Percentiles rank a stretch among this genome's conserved stretches.
phyloP scores from a whole-genome alignment of 1,140 invertebrate genomes.

The Hyles euphorbiae region DNA sequence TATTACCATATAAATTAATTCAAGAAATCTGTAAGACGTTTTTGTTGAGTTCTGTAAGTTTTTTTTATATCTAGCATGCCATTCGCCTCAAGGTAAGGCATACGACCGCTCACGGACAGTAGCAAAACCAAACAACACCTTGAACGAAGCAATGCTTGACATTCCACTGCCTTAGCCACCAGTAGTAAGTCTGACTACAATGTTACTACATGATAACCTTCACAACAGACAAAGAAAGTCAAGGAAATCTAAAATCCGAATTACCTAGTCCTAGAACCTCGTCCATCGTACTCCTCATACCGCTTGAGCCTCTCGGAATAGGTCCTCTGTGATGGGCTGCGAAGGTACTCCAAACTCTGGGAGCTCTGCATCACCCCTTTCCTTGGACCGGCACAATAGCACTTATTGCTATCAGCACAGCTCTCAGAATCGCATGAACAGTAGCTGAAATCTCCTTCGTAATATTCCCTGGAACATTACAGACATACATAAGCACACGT shows the following conservation, averaged over 20 bases:
- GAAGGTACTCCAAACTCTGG: constrained; percentile 77
- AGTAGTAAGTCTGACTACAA: too few species aligned
- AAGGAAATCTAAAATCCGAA: constrained; percentile 1
- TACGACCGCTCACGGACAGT: too few species aligned
- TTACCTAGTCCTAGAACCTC: constrained; percentile 40
- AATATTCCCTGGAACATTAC: constrained; percentile 58
- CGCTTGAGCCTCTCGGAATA: constrained; percentile 64
- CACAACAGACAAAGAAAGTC: too few species aligned
- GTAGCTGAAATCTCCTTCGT: constrained; percentile 71
- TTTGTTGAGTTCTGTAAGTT: too few species aligned
- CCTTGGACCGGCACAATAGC: constrained; percentile 83
- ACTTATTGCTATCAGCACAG: constrained; percentile 91
- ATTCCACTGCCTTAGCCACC: too few species aligned
- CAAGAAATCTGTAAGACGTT: too few species aligned
- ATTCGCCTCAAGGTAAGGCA: too few species aligned
- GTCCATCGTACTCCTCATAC: constrained; percentile 49
- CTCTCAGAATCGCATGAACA: constrained; percentile 90
- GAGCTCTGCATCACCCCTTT: constrained; percentile 61
- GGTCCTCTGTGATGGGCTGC: constrained; percentile 62
- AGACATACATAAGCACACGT: not conserved
- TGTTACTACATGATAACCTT: too few species aligned
- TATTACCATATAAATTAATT: too few species aligned
- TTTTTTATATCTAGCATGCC: too few species aligned
- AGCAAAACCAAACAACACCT: too few species aligned
- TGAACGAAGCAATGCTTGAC: too few species aligned